Evolutionary conservation across 2,113 vertebrate genomes (phyloP), one percentile per base, ranked within the genome.

Genomic region (Rattus rattus): DNA sequence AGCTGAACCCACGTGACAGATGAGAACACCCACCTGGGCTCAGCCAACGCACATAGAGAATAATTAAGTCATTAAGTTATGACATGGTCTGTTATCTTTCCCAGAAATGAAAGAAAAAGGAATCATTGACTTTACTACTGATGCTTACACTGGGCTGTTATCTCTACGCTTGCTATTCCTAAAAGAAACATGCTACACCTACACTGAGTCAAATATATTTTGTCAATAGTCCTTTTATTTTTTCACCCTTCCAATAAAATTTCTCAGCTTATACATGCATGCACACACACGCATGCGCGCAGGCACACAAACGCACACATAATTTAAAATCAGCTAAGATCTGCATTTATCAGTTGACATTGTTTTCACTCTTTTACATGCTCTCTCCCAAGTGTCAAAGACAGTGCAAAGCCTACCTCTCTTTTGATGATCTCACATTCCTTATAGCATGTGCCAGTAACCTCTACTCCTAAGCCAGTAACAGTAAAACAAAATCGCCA

Each of bases 401-500:
- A 79, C 54, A 56, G 76, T 88, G 94, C 86, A 94, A 92, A 67
- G 63, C 56, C 67, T 43, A 65, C 47, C 92, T 96, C 69, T 54
- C 16, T 94, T 94, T 89, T 86, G 81, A 83, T 93, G 81, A 89
- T 90, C 88, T 93, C 90, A 73, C 47, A 86, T 83, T 75, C 49
- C 70, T 96, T 97, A 86, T 20, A 92, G 49, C 63, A 49, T 7
- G 39, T 83, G 47, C 70, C 47, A 47, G 39, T n/a, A 75, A 91
- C 65, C 93, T 92, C 79, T 91, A 47, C 26, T 77, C 63, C 28
- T 59, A 70, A 91, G 72, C 63, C 93, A 93, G 88, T 70, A 96
- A 65, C 49, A 69, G 52, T 81, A 52, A 67, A 49, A 43, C 16
- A 56, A 75, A 47, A 69, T 89, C 43, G 83, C 28, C 91, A 91